Evolutionary conservation across 2,113 vertebrate genomes (phyloP).

Genomic region (Raja brachyura): DNA sequence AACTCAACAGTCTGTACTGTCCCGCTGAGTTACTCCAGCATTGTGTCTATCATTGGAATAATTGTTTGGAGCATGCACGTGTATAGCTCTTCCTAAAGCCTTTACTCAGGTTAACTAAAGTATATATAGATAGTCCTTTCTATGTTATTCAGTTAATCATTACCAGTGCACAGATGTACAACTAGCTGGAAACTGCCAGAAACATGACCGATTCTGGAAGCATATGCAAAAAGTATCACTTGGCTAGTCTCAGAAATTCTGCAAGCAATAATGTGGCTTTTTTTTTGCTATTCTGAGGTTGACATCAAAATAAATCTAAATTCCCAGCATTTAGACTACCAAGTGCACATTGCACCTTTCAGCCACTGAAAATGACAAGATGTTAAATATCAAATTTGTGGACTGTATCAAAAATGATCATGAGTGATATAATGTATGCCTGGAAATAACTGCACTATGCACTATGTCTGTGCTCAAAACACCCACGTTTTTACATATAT

Average conservation of each 20-base stretch:
- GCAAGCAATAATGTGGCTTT: background rate
- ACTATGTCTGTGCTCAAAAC: background rate
- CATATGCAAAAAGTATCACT: background rate
- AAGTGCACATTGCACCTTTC: background rate
- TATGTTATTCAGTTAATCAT: background rate
- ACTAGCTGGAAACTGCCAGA: background rate
- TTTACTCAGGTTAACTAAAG: background rate
- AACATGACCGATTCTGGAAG: background rate
- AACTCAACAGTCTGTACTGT: too few relatives aligned
- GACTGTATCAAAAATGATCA: background rate
- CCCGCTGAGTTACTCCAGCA: too few relatives aligned
- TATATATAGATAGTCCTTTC: background rate
- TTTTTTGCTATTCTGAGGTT: background rate
- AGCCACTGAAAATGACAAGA: background rate
- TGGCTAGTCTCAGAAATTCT: background rate
- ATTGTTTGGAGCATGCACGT: background rate
- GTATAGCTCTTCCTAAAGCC: background rate
- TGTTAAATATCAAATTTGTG: background rate
- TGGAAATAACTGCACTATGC: background rate
- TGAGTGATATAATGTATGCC: background rate
- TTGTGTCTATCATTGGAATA: background rate
- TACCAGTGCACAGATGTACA: background rate
- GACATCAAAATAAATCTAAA: background rate
- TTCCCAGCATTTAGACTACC: background rate
- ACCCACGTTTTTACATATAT: background rate